These are phyloP conservation scores for Philopedon plagiatum DNA, from an alignment of 2,888 invertebrate genomes.

Conservation along the genomic window DNA sequence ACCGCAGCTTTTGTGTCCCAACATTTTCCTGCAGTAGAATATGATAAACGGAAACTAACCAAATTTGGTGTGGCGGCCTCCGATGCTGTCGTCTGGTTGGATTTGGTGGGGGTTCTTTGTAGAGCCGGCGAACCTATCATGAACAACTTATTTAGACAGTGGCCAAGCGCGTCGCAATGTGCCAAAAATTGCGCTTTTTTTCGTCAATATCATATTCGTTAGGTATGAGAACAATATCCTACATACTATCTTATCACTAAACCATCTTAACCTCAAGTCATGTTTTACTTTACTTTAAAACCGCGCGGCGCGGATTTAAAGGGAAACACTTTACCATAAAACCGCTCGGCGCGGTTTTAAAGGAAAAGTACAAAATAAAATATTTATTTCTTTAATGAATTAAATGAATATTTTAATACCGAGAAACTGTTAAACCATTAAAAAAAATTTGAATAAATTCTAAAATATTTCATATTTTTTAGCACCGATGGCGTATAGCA, in stretches of 20 bases:
- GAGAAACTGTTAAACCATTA: too few species aligned
- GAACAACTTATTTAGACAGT: constrained; percentile 68
- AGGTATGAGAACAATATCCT: neutral
- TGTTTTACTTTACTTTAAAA: too few species aligned
- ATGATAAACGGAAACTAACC: constrained; percentile 61
- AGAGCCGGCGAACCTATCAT: constrained; percentile 68
- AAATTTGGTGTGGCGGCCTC: constrained; percentile 63
- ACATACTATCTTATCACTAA: neutral
- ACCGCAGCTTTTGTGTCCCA: constrained; percentile 32
- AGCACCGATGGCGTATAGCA: too few species aligned
- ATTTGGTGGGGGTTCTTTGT: constrained; percentile 68
- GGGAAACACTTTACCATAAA: too few species aligned
- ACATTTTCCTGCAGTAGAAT: neutral
- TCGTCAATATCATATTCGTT: constrained; percentile 7
- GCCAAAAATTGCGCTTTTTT: constrained; percentile 61
- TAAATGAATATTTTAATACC: too few species aligned
- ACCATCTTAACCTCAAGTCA: constrained; percentile 19
- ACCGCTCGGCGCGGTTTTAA: too few species aligned
- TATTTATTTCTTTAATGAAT: too few species aligned
- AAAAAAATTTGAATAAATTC: too few species aligned
- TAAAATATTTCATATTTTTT: too few species aligned
- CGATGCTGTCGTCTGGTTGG: constrained; percentile 61
- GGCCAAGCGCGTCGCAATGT: constrained; percentile 65
- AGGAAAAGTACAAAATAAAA: too few species aligned
- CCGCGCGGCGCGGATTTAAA: too few species aligned